These are phyloP conservation scores for Herpetotheres cachinnans DNA, from an alignment of 2,113 vertebrate genomes.

Conservation along the genomic window DNA sequence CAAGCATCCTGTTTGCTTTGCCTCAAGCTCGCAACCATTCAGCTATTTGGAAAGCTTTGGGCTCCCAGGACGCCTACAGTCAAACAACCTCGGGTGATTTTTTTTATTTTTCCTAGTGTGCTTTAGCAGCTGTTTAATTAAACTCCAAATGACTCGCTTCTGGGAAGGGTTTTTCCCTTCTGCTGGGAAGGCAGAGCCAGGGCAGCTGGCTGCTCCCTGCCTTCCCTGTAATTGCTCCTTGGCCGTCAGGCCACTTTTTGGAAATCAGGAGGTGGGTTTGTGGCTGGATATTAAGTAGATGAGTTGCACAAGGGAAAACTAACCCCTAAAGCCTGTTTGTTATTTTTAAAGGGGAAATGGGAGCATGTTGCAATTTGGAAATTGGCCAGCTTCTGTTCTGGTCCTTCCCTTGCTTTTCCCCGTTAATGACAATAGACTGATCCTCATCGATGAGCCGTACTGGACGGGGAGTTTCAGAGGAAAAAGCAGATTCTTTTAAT, in stretches of 20 bases:
- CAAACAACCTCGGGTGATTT: constrained; percentile 10
- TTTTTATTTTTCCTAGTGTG: background rate
- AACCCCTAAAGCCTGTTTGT: background rate
- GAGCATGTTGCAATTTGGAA: background rate
- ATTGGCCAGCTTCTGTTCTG: background rate
- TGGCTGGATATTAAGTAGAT: background rate
- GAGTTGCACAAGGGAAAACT: background rate
- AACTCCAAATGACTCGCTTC: background rate
- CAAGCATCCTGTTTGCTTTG: constrained; percentile 52
- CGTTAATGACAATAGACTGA: background rate
- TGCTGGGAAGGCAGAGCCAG: background rate
- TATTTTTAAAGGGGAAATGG: background rate
- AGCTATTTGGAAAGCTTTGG: constrained; percentile 12
- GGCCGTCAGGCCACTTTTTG: background rate
- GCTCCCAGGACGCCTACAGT: background rate
- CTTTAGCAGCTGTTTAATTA: constrained; percentile 56
- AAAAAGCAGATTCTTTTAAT: constrained; percentile 27
- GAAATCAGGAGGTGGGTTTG: background rate
- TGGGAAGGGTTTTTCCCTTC: constrained; percentile 18
- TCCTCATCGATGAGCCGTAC: background rate
- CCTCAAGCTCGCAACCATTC: background rate
- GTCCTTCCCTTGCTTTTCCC: background rate
- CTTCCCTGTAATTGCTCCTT: background rate
- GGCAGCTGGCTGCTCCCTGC: background rate
- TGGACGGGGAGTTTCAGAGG: background rate